Base-by-base conservation (phyloP, 2,797 vertebrate species). In the Trematomus bernacchii region DNA sequence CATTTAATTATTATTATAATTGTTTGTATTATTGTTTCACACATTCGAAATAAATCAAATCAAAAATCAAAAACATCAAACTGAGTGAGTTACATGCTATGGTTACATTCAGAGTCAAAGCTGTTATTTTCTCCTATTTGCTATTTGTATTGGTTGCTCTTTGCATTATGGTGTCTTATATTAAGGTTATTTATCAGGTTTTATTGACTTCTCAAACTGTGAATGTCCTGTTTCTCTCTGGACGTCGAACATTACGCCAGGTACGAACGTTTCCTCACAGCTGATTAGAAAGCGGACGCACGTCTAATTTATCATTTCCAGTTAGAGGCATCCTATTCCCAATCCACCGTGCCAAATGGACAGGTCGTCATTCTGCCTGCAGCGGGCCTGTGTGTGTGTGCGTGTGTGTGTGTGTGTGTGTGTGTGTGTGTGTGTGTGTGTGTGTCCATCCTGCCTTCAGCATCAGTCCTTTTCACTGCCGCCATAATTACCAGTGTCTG, bases 401-500 rank as follows among this genome's bases (percentile, higher is more conserved):
- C 85, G 76, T 77, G 64, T 79, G 85, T 85, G 75, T 44, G 83
- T 66, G 84, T 77, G 83, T 74, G 59, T n/a, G n/a, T n/a, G n/a
- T n/a, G n/a, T n/a, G 81, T 85, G 76, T 77, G 64, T 79, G 85
- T 86, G 64, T 79, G 85, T 86, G 85, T 77, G 83, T 73, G 60
- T 68, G 67, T 52, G 81, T 92, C 92, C 90, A 71, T 88, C 86
- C 84, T 65, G 79, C 89, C 90, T 86, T 89, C 90, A 88, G 77
- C 87, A 70, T 88, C 83, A 55, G 61, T 83, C 87, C 85, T 80
- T 91, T 91, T 90, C 87, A 89, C 88, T 83, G 83, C 73, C 74
- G 87, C 90, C 91, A 85, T 94, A 95, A 94, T 94, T 93, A 93
- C 93, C 91, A 82, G 82, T 85, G 91, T 91, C 91, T 89, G 90